These are phyloP conservation scores for Tiliqua scincoides DNA, from an alignment of 2,113 vertebrate species.

Conservation along the genomic window DNA sequence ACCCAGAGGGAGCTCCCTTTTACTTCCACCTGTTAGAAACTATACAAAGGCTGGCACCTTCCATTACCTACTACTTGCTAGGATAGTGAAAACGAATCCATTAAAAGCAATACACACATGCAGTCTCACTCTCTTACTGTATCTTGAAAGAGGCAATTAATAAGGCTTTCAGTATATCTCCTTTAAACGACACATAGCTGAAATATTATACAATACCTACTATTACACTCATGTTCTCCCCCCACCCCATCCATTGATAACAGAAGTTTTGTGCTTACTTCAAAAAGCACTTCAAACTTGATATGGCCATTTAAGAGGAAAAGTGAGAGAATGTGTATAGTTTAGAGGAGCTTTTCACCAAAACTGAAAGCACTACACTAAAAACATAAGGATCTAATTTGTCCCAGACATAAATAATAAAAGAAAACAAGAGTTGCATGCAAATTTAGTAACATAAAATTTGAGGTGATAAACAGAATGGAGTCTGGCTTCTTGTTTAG, in stretches of 20 bases:
- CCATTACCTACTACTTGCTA: constrained; percentile 39
- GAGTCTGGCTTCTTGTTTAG: constrained; percentile 89
- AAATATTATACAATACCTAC: constrained; percentile 46
- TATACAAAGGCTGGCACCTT: constrained; percentile 35
- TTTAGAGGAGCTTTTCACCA: constrained; percentile 64
- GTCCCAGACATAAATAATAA: constrained; percentile 81
- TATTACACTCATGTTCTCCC: constrained; percentile 41
- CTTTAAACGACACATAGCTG: constrained; percentile 29
- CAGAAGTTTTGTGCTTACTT: constrained; percentile 71
- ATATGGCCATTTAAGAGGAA: constrained; percentile 74
- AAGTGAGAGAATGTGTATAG: constrained; percentile 57
- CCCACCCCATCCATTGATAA: constrained; percentile 6
- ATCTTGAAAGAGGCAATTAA: constrained; percentile 47
- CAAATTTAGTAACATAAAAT: constrained; percentile 82
- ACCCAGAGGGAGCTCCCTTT: constrained; percentile 62
- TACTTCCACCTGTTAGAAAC: constrained; percentile 68
- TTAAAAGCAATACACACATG: constrained; percentile 16
- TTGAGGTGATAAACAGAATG: constrained; percentile 88
- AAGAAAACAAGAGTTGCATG: constrained; percentile 80
- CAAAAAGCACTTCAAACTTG: constrained; percentile 75
- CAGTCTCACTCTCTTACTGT: background rate
- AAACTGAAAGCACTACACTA: constrained; percentile 70
- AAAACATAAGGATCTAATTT: constrained; percentile 83
- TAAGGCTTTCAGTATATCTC: constrained; percentile 18
- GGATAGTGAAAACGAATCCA: constrained; percentile 2